A percentile compares a stretch with the other conserved stretches of the same genome.
phyloP scores from a whole-genome alignment of 2,888 invertebrate species.

The Pterostichus niger region DNA sequence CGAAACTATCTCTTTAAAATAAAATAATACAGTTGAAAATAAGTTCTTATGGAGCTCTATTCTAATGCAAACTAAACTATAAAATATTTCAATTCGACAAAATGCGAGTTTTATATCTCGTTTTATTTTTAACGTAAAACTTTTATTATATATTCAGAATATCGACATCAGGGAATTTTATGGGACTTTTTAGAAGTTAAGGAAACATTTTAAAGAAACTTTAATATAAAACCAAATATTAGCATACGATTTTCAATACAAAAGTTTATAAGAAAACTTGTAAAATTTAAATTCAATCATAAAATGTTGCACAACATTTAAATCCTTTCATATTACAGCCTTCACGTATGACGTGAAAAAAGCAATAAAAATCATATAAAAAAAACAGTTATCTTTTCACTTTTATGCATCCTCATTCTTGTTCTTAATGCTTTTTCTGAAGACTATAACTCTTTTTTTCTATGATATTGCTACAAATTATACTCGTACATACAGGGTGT shows the following conservation, averaged over 20 bases:
- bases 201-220: conserved; percentile 12
- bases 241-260: conserved; percentile 14
- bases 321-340: conserved; percentile 38
- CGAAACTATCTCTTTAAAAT: no score
- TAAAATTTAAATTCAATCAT: conserved; percentile 13
- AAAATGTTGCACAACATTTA: conserved; percentile 41
- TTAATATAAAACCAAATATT: conserved; percentile 18
- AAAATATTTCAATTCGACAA: conserved; percentile 40
- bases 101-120: not conserved
- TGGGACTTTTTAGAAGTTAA: not conserved
- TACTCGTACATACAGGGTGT: no score
- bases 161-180: conserved; percentile 13
- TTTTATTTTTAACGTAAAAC: conserved; percentile 11
- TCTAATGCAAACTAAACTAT: not conserved
- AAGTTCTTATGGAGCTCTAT: no score
- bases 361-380: conserved; percentile 41
- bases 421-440: conserved; percentile 20
- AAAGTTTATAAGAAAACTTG: conserved; percentile 7
- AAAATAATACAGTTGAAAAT: no score
- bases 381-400: conserved; percentile 47
- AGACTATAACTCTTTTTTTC: not conserved
- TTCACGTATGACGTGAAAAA: conserved; percentile 38
- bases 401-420: conserved; percentile 34
- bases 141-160: conserved; percentile 21
- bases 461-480: not conserved